phyloP scores from a whole-genome alignment of 2,888 invertebrate genomes.

The Oscheius onirici region DNA sequence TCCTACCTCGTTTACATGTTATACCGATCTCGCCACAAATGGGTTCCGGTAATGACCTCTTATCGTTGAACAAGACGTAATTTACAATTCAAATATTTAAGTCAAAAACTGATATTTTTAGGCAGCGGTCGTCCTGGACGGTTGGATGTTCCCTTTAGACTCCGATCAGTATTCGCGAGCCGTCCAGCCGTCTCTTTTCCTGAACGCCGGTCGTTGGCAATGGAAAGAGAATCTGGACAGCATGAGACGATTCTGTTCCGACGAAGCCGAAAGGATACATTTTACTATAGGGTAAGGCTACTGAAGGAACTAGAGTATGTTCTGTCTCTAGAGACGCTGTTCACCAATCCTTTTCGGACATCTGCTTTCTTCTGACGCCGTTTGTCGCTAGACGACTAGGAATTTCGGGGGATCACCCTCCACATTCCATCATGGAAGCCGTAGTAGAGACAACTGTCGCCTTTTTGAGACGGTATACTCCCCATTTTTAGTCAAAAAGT shows the following conservation, averaged over 20 bases:
- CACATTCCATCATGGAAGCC: slow-evolving; percentile 22
- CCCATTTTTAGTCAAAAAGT: background rate
- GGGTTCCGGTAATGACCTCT: too few relatives aligned
- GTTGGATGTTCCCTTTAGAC: slow-evolving; percentile 78
- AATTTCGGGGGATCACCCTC: slow-evolving; percentile 20
- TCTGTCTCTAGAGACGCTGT: slow-evolving; percentile 70
- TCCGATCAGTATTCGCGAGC: slow-evolving; percentile 73
- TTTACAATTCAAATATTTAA: too few relatives aligned
- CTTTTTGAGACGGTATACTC: slow-evolving; percentile 22
- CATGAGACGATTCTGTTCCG: slow-evolving; percentile 70
- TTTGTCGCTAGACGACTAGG: slow-evolving; percentile 29
- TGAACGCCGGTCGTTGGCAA: slow-evolving; percentile 77
- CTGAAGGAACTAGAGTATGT: too few relatives aligned
- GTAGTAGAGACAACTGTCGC: slow-evolving; percentile 18
- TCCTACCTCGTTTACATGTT: too few relatives aligned
- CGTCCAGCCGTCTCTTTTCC: slow-evolving; percentile 76
- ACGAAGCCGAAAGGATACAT: slow-evolving; percentile 41
- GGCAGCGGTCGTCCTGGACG: slow-evolving; percentile 75
- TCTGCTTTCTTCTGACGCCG: slow-evolving; percentile 67
- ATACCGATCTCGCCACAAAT: too few relatives aligned
- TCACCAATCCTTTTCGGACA: slow-evolving; percentile 73
- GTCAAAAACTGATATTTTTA: too few relatives aligned
- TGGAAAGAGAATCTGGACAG: slow-evolving; percentile 75
- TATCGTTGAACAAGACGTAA: too few relatives aligned
- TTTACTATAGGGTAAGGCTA: slow-evolving; percentile 48